A percentile compares a stretch with the other conserved stretches of the same genome.
Evolutionary conservation across 2,888 invertebrate genomes (phyloP).

Genomic region (Drosophila phalerata): DNA sequence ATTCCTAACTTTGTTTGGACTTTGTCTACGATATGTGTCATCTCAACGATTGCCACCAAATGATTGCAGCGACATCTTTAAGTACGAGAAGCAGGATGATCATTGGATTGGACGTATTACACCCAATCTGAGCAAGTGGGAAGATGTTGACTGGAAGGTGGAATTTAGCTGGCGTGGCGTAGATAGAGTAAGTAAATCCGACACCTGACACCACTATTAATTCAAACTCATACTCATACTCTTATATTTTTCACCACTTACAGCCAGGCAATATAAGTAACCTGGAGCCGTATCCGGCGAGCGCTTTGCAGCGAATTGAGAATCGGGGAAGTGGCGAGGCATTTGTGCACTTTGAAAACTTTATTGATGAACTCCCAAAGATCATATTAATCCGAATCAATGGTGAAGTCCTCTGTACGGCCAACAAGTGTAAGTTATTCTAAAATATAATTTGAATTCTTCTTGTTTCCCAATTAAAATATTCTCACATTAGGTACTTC

Average conservation of each 20-base stretch:
- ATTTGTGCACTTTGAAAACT: conserved; percentile 50
- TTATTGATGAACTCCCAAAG: no score
- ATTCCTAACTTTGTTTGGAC: conserved; percentile 9
- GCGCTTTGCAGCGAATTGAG: conserved; percentile 42
- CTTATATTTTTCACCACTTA: no score
- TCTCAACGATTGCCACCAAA: conserved; percentile 55
- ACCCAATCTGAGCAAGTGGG: conserved; percentile 42
- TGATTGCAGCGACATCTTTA: conserved; percentile 52
- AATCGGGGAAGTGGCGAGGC: conserved; percentile 45
- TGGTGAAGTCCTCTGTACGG: conserved; percentile 45
- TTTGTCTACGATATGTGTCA: conserved; percentile 27
- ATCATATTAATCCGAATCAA: conserved; percentile 47
- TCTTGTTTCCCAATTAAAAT: no score
- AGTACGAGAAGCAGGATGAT: conserved; percentile 41
- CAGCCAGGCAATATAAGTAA: conserved; percentile 49
- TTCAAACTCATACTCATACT: no score
- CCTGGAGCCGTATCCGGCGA: conserved; percentile 48
- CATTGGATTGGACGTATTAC: conserved; percentile 53
- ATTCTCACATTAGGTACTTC: no score
- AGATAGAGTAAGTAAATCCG: conserved; percentile 19
- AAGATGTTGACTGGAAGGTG: conserved; percentile 45
- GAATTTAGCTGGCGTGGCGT: conserved; percentile 32
- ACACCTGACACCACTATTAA: no score
- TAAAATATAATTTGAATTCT: no score
- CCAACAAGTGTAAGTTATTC: not conserved